Evolutionary conservation across 1,140 invertebrate species (phyloP).

Genomic region (Cotesia typhae): DNA sequence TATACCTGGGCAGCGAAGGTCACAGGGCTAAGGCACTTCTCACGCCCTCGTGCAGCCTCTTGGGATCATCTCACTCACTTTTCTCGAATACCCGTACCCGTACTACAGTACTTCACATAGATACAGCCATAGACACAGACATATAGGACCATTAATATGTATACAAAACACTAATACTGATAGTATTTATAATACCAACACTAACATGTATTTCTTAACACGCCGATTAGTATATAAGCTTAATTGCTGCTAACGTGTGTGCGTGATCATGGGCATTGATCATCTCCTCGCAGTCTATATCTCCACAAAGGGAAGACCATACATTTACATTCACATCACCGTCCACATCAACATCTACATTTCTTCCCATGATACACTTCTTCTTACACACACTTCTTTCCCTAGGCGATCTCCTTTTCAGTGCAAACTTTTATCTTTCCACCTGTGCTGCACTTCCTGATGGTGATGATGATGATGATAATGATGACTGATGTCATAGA

Average conservation of each 20-base stretch:
- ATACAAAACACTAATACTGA: conserved; percentile 39
- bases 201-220: conserved; percentile 47
- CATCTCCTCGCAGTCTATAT: conserved; percentile 40
- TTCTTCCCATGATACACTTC: neutral
- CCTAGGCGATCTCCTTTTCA: too few species aligned
- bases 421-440: too few species aligned
- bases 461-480: neutral
- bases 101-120: too few species aligned
- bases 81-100: conserved; percentile 34
- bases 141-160: too few species aligned
- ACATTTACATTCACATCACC: too few species aligned
- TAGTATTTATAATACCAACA: neutral
- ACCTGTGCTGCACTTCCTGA: neutral
- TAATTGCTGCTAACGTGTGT: conserved; percentile 62
- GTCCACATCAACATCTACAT: neutral
- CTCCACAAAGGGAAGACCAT: neutral
- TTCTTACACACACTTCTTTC: neutral
- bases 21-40: conserved; percentile 66
- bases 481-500: neutral
- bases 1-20: conserved; percentile 57
- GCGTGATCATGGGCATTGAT: conserved; percentile 59
- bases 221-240: conserved; percentile 63
- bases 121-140: too few species aligned
- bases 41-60: conserved; percentile 61
- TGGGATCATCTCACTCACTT: conserved; percentile 58